Conservation (phyloP, 2,797 vertebrate genomes). For the Cyprinodon diabolis region DNA sequence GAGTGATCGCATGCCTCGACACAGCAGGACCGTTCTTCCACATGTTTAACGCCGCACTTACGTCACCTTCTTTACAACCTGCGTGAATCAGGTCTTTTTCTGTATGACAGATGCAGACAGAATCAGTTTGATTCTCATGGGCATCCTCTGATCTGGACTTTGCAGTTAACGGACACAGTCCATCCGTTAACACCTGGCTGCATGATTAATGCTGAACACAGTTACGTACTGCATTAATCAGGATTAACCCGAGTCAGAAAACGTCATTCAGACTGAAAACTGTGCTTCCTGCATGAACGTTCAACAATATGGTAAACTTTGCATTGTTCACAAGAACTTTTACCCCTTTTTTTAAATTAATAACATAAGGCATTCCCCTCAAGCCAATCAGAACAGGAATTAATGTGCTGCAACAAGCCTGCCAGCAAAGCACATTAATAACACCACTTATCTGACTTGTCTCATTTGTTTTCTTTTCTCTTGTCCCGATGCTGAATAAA, state of each 20-base stretch:
- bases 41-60: slow-evolving; percentile 22
- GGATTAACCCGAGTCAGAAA: neutral
- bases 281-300: neutral
- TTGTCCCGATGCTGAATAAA: neutral
- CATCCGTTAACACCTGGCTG: neutral
- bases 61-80: slow-evolving; percentile 10
- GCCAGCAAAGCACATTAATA: neutral
- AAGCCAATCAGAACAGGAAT: slow-evolving; percentile 1
- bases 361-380: neutral
- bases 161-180: neutral
- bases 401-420: neutral
- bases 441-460: neutral
- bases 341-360: neutral
- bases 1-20: slow-evolving; percentile 30
- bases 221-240: neutral
- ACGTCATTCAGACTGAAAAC: neutral
- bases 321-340: neutral
- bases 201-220: neutral
- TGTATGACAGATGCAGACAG: neutral
- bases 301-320: rapidly evolving
- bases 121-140: neutral
- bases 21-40: slow-evolving; percentile 7
- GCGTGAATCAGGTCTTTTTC: neutral
- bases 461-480: neutral
- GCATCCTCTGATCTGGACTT: too few relatives aligned